Base-by-base conservation (phyloP, 2,797 vertebrate species). In the Eremophila alpestris region DNA sequence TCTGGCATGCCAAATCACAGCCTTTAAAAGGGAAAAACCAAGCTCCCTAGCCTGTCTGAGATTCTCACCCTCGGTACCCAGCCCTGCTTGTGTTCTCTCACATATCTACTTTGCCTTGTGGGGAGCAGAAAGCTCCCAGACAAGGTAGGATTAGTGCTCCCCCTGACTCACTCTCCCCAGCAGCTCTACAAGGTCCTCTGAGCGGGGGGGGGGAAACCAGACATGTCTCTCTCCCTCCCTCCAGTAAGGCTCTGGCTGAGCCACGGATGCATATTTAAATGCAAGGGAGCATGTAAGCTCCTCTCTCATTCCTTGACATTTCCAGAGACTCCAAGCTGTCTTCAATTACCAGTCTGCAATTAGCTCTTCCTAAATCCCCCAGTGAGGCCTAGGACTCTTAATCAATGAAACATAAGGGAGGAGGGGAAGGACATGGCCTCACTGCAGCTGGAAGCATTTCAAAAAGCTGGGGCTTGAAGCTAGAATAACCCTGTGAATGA, bases 291-390 rank as follows among this genome's bases (percentile, higher is more conserved):
- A 92, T 71, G 76, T 75, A 71, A 93, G 78, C 87, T 93, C 3
- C 2, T 80, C 60, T 95, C 88, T 94, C 94, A 89, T 95, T 96
- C 92, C 90, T 95, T 96, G 93, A 95, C 94, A 95, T 96, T 97
- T 96, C 49, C 82, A 96, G 93, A 77, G 71, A 95, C 88, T 95
- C 86, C 90, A 93, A 93, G 93, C 90, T 94, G 90, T 83, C 96
- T 95, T 95, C 95, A 95, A 97, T 95, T 95, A 95, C 75, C 81
- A 92, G 78, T 74, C 78, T 93, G 92, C 96, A 96, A 95, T 95
- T 97, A 97, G 93, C 89, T 85, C 82, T 93, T 94, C 79, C 81
- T 93, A 95, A 96, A 95, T 95, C 94, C 92, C 90, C 93, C 93
- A 90, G n/a, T 41, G 90, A 95, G 62, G 94, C 71, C 92, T 54